Evolutionary conservation across 1,140 invertebrate genomes (phyloP), one percentile per base, ranked within the genome.

Genomic region (Lanistes nyassanus): DNA sequence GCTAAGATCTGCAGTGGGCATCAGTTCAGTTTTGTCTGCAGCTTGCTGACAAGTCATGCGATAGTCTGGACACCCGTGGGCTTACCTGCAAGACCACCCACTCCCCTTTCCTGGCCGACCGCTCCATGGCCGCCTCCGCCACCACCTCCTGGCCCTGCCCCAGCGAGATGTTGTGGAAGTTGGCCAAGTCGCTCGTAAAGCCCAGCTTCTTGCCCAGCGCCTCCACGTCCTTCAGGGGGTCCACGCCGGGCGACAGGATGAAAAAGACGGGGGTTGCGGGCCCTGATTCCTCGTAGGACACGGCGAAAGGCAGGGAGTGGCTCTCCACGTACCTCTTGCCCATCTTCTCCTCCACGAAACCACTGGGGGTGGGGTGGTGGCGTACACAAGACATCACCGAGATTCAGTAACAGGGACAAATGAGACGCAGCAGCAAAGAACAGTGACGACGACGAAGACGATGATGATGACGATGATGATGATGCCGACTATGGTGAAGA

Each of bases 131-230:
- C 65, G 92, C 91, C 86, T 98, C 97, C 0, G 97, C 97, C 11
- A 98, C 95, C 7, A 94, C 91, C 89, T 99, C 97, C 90, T 99
- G 97, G 0, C 97, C 97, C 90, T 98, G 97, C 64, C 97, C 97
- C n/a, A 99, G 90, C 0, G 96, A 98, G 2, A 99, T 96, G 85
- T 97, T 98, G 85, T 98, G 96, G 85, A 98, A 97, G 89, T 97
- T 98, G 39, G 92, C 92, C 75, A 91, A 89, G 82, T 95, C 95
- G 26, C 92, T 91, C 0, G 94, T 95, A 84, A 94, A 97, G 1
- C 95, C 95, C 74, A 98, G 89, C 79, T 94, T 93, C 82, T 93
- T 93, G 19, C 97, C 97, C 29, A 98, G 89, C 37, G 93, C 92
- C 89, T 99, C 97, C 2, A 99, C 96, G 88, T 98, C 97, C 91